Evolutionary conservation across 2,888 invertebrate genomes (phyloP), one percentile per base, ranked within the genome.

Genomic region (Drosophila prolongata): DNA sequence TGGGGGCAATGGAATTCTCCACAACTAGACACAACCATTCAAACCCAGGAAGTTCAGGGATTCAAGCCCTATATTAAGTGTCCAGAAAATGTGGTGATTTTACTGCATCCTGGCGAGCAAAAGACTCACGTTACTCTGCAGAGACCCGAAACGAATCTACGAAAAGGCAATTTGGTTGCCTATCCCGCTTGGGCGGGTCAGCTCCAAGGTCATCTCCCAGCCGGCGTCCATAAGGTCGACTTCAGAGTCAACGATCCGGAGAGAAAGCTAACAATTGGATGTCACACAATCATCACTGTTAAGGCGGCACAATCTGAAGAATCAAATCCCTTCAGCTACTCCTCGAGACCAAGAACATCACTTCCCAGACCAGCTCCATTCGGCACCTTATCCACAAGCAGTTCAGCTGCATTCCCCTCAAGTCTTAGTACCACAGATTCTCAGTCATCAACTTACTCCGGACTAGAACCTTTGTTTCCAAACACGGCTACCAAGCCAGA

Each of bases 151-250:
- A 94, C 95, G 37, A 95, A 95, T 90, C 93, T 95, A 85, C 95
- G 95, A 89, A 95, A 94, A 73, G 94, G 94, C 77, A 94, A 94
- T 79, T 93, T 95, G 37, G 93, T 93, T 35, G 93, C 95, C 0
- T 93, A 93, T 49, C 95, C 95, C 3, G 75, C 92, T 3, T 95
- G 95, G 95, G 95, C 94, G 0, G 94, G 93, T 77, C 92, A 94
- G 69, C 91, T 95, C 68, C 93, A 94, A 76, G 94, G 93, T 24
- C 93, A 94, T 76, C 91, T 95, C 55, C 93, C 93, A 4, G 92
- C 93, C 1, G 95, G 95, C 30, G 92, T 92, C 6, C 94, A 94
- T 59, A 92, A 93, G 71, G 91, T 95, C 46, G 93, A 92, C 16
- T 95, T 95, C 89, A 93, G 93, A 6, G 95, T 95, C 1, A 91